Conservation (phyloP, 1,140 invertebrate species). For the Eurosta solidaginis region DNA sequence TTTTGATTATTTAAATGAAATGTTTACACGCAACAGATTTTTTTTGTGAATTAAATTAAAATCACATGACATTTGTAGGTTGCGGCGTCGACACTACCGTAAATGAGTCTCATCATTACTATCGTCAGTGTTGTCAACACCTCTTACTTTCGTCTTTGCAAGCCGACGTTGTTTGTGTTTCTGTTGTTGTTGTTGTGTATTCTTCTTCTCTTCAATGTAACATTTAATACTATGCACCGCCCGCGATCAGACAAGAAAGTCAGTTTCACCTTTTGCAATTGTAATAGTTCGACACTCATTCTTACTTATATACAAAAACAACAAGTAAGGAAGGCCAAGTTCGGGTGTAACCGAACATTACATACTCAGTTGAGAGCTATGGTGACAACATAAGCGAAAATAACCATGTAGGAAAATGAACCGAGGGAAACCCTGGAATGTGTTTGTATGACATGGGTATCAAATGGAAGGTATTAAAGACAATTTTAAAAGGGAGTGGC, state of each 20-base stretch:
- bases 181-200: neutral
- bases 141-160: neutral
- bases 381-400: no score
- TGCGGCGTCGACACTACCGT: neutral
- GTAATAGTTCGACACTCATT: neutral
- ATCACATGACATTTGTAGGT: slow-evolving; percentile 3
- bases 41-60: neutral
- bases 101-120: neutral
- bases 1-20: neutral
- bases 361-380: no score
- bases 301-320: no score
- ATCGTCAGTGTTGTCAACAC: neutral
- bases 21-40: neutral
- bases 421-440: no score
- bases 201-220: neutral
- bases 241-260: slow-evolving; percentile 20
- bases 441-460: no score
- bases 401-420: no score
- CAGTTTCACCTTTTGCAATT: neutral
- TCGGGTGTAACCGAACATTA: no score
- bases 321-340: no score
- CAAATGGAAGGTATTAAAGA: no score
- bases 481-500: no score
- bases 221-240: slow-evolving; percentile 5
- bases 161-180: neutral